Evolutionary conservation across 2,888 invertebrate species (phyloP).

Genomic region (Heteropelma amictum): DNA sequence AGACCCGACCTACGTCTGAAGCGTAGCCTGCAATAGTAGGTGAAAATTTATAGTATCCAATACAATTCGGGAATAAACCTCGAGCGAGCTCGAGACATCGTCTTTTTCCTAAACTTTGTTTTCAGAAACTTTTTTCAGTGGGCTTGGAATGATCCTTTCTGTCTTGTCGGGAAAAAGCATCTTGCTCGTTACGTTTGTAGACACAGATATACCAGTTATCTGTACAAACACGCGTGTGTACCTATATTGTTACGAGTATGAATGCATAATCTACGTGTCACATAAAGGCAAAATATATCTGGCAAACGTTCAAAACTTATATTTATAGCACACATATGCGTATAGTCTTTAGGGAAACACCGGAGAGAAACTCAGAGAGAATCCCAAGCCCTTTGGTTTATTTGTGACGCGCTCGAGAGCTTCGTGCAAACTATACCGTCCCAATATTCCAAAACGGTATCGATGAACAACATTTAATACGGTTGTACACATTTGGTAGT

Average conservation of each 20-base stretch:
- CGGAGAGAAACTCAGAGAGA: not conserved
- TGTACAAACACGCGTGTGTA: no score
- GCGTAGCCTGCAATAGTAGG: not conserved
- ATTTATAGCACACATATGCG: not conserved
- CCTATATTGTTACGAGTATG: not conserved
- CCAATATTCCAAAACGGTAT: conserved; percentile 37
- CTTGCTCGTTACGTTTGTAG: not conserved
- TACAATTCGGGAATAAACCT: not conserved
- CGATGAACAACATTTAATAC: conserved; percentile 44
- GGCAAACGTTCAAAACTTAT: conserved; percentile 40
- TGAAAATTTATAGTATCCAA: conserved; percentile 39
- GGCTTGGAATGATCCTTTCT: conserved; percentile 24
- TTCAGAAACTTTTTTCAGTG: no score
- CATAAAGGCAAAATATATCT: conserved; percentile 36
- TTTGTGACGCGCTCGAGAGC: conserved; percentile 16
- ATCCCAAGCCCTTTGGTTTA: conserved; percentile 2
- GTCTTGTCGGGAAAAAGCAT: conserved; percentile 17
- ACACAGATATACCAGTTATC: no score
- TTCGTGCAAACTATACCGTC: conserved; percentile 20
- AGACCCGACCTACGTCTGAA: conserved; percentile 22
- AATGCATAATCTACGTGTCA: conserved; percentile 38
- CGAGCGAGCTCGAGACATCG: not conserved
- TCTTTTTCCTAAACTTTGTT: not conserved
- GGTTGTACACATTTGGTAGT: no score
- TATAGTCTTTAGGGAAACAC: conserved; percentile 30